Conservation (phyloP, 2,888 invertebrate species). For the Allygus modestus region DNA sequence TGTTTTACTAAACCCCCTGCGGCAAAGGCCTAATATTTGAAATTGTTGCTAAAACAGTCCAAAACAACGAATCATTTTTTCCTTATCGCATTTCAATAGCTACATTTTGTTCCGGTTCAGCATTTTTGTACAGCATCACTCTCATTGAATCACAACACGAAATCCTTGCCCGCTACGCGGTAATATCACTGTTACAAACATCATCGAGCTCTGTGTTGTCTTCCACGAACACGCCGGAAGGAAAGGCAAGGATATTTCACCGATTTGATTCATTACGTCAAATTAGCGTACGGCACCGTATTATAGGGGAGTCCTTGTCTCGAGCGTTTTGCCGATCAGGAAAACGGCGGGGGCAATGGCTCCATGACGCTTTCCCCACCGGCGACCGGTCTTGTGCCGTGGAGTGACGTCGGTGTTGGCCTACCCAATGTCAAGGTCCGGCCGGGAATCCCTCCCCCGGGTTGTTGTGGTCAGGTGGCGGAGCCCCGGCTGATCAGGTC, state of each 20-base stretch:
- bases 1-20: too few species aligned
- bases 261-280: neutral
- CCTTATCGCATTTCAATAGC: too few species aligned
- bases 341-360: conserved; percentile 4
- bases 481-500: neutral
- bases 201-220: neutral
- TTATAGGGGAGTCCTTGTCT: too few species aligned
- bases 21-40: too few species aligned
- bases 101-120: too few species aligned
- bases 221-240: neutral
- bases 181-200: neutral
- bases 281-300: neutral
- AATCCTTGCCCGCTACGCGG: neutral
- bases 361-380: too few species aligned
- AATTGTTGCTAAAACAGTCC: too few species aligned
- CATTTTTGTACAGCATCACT: too few species aligned
- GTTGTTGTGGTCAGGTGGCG: neutral
- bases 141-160: neutral
- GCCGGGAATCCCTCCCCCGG: conserved; percentile 14
- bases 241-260: neutral
- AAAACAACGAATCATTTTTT: too few species aligned
- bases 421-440: neutral
- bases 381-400: neutral
- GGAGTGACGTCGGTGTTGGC: neutral
- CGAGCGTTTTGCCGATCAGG: neutral